phyloP scores from a whole-genome alignment of 2,797 vertebrate species.

The Intellagama lesueurii region DNA sequence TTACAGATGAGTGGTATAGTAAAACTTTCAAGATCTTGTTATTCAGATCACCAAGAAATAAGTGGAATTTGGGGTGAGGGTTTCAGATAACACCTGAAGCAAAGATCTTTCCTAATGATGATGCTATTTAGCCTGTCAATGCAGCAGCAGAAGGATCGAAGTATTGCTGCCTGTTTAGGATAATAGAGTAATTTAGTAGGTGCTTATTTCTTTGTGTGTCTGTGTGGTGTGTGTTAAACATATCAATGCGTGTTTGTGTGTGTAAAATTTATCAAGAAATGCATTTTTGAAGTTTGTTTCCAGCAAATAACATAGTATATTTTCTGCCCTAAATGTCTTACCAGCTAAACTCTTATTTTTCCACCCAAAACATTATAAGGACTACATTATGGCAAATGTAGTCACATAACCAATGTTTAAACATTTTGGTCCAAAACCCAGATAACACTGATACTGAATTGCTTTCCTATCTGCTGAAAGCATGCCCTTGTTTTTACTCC shows the following conservation, averaged over 20 bases:
- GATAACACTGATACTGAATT: constrained; percentile 21
- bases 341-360: background rate
- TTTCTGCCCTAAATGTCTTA: rapidly evolving
- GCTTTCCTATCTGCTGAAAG: background rate
- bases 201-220: no score
- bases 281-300: background rate
- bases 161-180: rapidly evolving
- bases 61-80: background rate
- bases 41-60: background rate
- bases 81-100: background rate
- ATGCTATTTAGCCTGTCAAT: background rate
- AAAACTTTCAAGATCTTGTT: background rate
- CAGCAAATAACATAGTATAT: background rate
- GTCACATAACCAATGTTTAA: background rate
- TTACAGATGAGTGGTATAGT: background rate
- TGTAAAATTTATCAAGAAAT: background rate
- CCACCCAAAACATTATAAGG: background rate
- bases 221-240: no score
- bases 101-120: constrained; percentile 3
- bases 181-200: background rate
- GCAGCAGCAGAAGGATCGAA: background rate
- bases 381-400: no score
- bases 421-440: background rate
- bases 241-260: no score
- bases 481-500: background rate